Evolutionary conservation across 2,888 invertebrate species (phyloP), one percentile per base, ranked within the genome.

Genomic region (Azorinus chamasolen): DNA sequence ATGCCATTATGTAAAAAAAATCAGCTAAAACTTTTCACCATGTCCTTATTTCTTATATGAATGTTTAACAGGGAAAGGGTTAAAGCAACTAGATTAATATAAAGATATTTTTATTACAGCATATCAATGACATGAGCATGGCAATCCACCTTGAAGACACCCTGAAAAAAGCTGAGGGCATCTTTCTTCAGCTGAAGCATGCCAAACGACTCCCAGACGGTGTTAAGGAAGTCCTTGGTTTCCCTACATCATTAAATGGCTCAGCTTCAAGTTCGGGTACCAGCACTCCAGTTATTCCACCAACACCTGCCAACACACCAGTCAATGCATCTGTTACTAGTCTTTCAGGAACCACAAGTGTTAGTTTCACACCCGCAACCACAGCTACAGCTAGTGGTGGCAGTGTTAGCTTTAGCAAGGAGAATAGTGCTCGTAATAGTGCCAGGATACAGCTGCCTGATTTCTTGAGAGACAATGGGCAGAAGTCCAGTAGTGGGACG

Each of bases 91-190:
- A n/a, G n/a, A n/a, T n/a, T n/a, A n/a, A n/a, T n/a, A n/a, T n/a
- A n/a, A n/a, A n/a, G n/a, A n/a, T 32, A 32, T 10, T 32, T 32
- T 4, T 32, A 20, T 78, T 84, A 10, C 89, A 98, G 97, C 98
- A 99, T 92, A 96, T 99, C 79, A 99, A 99, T 94, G 99, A 99
- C 92, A 94, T 99, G 80, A 96, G 97, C 14, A 95, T 97, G 92
- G 95, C 96, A 80, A 95, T 99, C 57, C 96, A 98, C 90, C 94
- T 99, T 10, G 96, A 96, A 73, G 95, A 95, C 83, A 96, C 96
- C 57, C 93, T 99, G 25, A 96, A 96, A 86, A 95, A 96, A 74
- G 98, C 99, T 0, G 99, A 99, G 93, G 97, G 97, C 10, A 98
- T 99, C 86, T 98, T 96, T 93, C 95, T 96, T 87, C 99, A 99